Conservation (phyloP, 2,113 vertebrate genomes). For the Meriones unguiculatus region DNA sequence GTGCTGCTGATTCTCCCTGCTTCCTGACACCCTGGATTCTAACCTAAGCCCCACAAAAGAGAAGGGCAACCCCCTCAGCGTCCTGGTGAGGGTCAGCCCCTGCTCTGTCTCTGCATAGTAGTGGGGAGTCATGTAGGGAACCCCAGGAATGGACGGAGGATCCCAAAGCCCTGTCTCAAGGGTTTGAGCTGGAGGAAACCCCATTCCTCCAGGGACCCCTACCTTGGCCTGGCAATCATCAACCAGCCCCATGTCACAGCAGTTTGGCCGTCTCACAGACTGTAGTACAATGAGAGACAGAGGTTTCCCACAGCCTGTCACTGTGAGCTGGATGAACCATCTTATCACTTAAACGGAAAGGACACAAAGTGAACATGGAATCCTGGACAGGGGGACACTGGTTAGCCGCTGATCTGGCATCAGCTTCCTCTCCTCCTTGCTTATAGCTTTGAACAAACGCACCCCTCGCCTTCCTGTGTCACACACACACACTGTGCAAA, state of each 20-base stretch:
- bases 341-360: background rate
- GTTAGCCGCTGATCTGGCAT: slow-evolving; percentile 23
- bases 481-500: background rate
- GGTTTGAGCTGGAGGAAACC: background rate
- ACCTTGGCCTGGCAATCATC: background rate
- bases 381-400: background rate
- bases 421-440: background rate
- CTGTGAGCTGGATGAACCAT: background rate
- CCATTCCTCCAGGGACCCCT: background rate
- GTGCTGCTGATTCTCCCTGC: background rate
- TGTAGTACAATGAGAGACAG: background rate
- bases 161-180: background rate
- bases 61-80: background rate
- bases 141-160: background rate
- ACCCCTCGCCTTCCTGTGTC: background rate
- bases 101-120: background rate
- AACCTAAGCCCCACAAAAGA: background rate
- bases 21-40: background rate
- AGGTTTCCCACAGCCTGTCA: background rate
- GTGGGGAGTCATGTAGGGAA: background rate
- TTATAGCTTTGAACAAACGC: slow-evolving; percentile 49
- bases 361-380: background rate
- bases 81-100: background rate
- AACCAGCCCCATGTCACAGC: background rate
- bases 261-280: background rate